These are phyloP conservation scores for Sminthopsis crassicaudata DNA, from an alignment of 2,113 vertebrate genomes.

Conservation along the genomic window DNA sequence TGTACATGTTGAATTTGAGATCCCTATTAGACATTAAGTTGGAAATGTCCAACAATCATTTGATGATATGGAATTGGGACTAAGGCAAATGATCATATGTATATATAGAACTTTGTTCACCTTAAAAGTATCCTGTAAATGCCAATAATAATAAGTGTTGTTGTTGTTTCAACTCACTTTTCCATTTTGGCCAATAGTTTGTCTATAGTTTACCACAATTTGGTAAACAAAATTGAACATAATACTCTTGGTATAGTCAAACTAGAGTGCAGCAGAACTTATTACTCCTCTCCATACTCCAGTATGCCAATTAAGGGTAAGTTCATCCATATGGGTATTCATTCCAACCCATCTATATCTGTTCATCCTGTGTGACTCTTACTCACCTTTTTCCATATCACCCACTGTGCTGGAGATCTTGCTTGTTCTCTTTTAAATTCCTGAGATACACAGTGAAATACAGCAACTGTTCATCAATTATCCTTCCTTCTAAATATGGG, in stretches of 20 bases:
- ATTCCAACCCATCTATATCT: neutral
- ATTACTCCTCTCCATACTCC: neutral
- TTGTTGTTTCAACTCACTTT: neutral
- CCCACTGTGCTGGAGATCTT: neutral
- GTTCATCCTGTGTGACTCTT: neutral
- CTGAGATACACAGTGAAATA: neutral
- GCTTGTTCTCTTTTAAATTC: neutral
- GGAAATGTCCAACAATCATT: neutral
- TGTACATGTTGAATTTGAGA: neutral
- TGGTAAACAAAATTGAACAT: neutral
- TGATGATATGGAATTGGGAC: neutral
- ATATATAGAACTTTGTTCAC: neutral
- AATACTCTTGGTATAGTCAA: neutral
- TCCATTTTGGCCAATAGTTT: neutral
- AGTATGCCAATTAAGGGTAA: neutral
- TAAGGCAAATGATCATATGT: neutral
- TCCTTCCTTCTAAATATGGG: neutral
- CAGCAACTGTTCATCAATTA: neutral
- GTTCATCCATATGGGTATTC: neutral
- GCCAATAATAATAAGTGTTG: neutral
- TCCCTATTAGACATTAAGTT: neutral
- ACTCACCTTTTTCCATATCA: neutral
- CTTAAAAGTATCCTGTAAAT: neutral
- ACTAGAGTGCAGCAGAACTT: neutral
- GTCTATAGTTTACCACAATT: neutral